Percentiles rank a stretch among this genome's conserved stretches.
phyloP scores from a whole-genome alignment of 2,113 vertebrate species.

The Pterocles burchelli region DNA sequence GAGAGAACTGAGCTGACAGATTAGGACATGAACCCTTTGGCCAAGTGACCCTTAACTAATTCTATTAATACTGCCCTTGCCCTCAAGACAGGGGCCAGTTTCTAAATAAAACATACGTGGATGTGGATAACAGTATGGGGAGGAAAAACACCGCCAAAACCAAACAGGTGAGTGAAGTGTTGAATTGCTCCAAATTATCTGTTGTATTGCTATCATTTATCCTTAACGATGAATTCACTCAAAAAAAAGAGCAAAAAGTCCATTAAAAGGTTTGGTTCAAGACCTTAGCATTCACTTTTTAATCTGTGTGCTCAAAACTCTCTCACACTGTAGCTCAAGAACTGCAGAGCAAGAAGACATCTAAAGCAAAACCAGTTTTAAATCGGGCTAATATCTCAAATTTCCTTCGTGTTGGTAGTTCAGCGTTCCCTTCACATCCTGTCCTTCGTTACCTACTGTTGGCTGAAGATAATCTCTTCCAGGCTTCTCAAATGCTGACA shows the following conservation, averaged over 20 bases:
- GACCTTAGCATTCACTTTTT: not conserved
- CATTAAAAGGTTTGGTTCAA: not conserved
- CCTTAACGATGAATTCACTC: not conserved
- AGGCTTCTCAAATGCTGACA: slow-evolving; percentile 45
- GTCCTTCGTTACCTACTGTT: slow-evolving; percentile 26
- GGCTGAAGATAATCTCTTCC: slow-evolving; percentile 47
- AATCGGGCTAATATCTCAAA: not conserved
- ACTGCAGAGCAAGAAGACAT: not conserved
- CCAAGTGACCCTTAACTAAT: not conserved
- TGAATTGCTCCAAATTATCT: not conserved
- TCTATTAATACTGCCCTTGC: not conserved
- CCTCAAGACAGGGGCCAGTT: not conserved
- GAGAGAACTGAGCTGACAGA: not conserved
- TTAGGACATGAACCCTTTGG: fast-evolving
- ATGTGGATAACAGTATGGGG: fast-evolving
- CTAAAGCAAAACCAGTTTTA: not conserved
- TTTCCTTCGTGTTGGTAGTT: not conserved
- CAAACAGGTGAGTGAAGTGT: not conserved
- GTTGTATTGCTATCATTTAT: not conserved
- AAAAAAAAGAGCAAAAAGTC: not conserved
- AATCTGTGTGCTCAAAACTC: not conserved
- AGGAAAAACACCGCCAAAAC: not conserved
- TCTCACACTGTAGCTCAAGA: not conserved
- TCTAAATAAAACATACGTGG: fast-evolving
- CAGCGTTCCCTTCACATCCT: not conserved